phyloP scores from a whole-genome alignment of 2,888 invertebrate genomes.

The Hyppa rectilinea region DNA sequence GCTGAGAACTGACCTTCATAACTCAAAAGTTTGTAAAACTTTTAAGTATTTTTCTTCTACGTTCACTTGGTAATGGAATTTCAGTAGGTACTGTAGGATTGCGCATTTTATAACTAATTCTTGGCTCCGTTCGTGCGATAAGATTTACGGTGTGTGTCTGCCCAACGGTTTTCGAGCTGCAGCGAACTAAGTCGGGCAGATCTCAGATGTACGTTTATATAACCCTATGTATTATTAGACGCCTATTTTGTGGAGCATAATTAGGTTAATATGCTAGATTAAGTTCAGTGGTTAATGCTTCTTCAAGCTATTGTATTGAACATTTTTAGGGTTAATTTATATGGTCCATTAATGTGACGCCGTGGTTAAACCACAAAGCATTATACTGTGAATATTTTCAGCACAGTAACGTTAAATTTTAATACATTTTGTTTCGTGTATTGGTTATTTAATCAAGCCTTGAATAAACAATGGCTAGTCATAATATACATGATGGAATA shows the following conservation, averaged over 20 bases:
- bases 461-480: constrained; percentile 38
- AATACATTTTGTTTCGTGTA: constrained; percentile 15
- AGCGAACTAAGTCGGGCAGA: constrained; percentile 57
- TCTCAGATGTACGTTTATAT: constrained; percentile 59
- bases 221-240: constrained; percentile 54
- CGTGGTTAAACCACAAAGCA: neutral
- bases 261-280: constrained; percentile 44
- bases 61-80: constrained; percentile 59
- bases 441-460: constrained; percentile 17
- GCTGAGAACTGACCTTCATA: constrained; percentile 42
- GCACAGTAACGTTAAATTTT: constrained; percentile 9
- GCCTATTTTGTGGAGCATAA: constrained; percentile 44
- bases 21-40: constrained; percentile 59
- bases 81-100: constrained; percentile 54
- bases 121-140: constrained; percentile 65
- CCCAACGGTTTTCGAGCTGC: constrained; percentile 62
- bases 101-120: constrained; percentile 67
- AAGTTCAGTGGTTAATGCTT: constrained; percentile 14
- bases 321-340: constrained; percentile 2
- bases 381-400: neutral
- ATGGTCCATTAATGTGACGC: neutral
- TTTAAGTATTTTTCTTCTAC: constrained; percentile 55
- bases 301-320: constrained; percentile 2
- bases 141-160: constrained; percentile 65
- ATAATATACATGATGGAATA: constrained; percentile 48